These are phyloP conservation scores for Eristalis pertinax DNA, from an alignment of 2,888 invertebrate species.

Conservation along the genomic window DNA sequence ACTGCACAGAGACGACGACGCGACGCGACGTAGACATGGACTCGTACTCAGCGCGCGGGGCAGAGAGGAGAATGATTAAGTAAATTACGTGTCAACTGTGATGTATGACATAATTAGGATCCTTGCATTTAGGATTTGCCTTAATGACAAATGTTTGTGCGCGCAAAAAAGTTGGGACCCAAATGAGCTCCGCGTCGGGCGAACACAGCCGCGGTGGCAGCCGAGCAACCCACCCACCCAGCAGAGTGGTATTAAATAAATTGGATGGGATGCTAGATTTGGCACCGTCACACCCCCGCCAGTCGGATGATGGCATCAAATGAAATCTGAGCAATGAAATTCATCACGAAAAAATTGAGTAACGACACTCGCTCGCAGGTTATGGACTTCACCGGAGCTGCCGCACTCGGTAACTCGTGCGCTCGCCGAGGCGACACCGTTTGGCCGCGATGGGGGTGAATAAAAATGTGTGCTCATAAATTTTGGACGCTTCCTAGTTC, in stretches of 20 bases:
- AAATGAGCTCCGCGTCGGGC: neutral
- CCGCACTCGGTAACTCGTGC: too few species aligned
- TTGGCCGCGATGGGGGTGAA: neutral
- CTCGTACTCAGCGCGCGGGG: neutral
- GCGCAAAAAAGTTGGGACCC: neutral
- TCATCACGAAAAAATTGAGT: conserved; percentile 34
- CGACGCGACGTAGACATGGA: neutral
- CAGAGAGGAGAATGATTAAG: conserved; percentile 50
- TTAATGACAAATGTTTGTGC: conserved; percentile 56
- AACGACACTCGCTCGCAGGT: conserved; percentile 15
- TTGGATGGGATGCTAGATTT: conserved; percentile 20
- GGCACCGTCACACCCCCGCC: neutral
- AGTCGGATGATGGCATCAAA: neutral
- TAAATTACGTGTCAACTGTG: conserved; percentile 64
- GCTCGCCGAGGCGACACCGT: neutral
- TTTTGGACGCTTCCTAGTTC: neutral
- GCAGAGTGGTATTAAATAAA: conserved; percentile 43
- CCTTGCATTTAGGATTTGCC: conserved; percentile 57
- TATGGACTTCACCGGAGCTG: neutral
- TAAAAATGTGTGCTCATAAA: neutral
- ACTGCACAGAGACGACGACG: neutral
- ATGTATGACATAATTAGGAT: conserved; percentile 63
- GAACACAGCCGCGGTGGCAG: neutral
- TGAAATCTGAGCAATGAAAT: conserved; percentile 21
- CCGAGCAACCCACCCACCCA: neutral